Evolutionary conservation across 2,113 vertebrate species (phyloP).

Genomic region (Illadopsis cleaveri): DNA sequence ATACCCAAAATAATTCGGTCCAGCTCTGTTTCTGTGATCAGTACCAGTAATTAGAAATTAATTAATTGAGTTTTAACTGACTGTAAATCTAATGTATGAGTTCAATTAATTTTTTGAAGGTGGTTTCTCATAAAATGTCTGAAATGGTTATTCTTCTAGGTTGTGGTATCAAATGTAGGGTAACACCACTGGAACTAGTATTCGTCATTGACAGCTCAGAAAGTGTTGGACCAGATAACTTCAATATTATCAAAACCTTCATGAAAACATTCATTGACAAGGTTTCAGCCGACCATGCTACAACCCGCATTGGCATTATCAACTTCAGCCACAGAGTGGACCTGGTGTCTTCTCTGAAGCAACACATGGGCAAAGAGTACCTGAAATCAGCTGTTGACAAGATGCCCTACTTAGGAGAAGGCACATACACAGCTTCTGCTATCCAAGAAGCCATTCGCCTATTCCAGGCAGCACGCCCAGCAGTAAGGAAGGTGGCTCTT

Average conservation of each 20-base stretch:
- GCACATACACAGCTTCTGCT: conserved; percentile 83
- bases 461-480: conserved; percentile 68
- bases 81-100: background rate
- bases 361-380: conserved; percentile 64
- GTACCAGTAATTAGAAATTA: background rate
- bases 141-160: conserved; percentile 66
- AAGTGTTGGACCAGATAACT: conserved; percentile 85
- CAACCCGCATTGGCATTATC: conserved; percentile 77
- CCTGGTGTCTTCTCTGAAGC: conserved; percentile 75
- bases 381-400: conserved; percentile 75
- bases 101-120: background rate
- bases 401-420: conserved; percentile 86
- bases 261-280: conserved; percentile 79
- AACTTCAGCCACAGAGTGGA: conserved; percentile 83
- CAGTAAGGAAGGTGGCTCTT: conserved; percentile 79
- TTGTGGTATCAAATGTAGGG: conserved; percentile 82
- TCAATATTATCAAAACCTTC: conserved; percentile 84
- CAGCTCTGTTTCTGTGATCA: background rate
- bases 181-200: conserved; percentile 82
- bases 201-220: conserved; percentile 92
- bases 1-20: background rate
- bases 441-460: conserved; percentile 72
- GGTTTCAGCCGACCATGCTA: conserved; percentile 52
- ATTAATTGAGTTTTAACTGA: background rate
- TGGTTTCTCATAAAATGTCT: background rate